Evolutionary conservation across 1,140 invertebrate species (phyloP), one percentile per base, ranked within the genome.

Genomic region (Macrocentrus cingulum): DNA sequence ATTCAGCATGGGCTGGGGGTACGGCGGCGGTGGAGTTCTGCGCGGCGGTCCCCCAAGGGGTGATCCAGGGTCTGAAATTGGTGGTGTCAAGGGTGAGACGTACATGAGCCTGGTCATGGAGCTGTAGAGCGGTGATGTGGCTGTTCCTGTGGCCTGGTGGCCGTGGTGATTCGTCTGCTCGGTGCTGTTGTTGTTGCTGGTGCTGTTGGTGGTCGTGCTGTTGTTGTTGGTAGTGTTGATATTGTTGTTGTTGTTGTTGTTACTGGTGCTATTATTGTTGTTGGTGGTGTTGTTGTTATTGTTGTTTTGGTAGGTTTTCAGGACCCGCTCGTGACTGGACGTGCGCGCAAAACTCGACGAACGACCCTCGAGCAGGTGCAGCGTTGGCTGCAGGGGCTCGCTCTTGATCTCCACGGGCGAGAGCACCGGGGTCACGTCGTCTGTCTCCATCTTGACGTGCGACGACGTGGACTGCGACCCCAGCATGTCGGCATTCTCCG

Each of bases 401-500:
- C 85, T 87, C 75, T 91, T 89, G 64, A 89, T 88, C 73, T 89
- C 87, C 66, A 88, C 79, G 42, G 88, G 87, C 65, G 87, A 88
- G 67, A 89, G 80, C 18, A 88, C 81, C 52, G 87, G 70, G 72
- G 75, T 80, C 64, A 83, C 85, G 59, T 91, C 89, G 45, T 88
- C 85, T 34, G 85, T 83, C 71, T 91, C 89, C 67, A 91, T 81
- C 71, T 91, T 91, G 58, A 91, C 86, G 70, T 87, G 85, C 13
- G 51, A 25, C 20, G 39, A 29, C 16, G 39, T 54, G 9, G 39
- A 76, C 66, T 72, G 82, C 49, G 72, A 72, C 34, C 85, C 88
- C 60, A 92, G 79, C 89, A 93, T 91, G 70, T 91, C 88, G n/a
- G 91, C 89, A 71, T 91, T 92, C 72, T 92, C 91, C 11, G 90